These are phyloP conservation scores for Drosophila parthenogenetica DNA, from an alignment of 2,888 invertebrate species.

Conservation along the genomic window DNA sequence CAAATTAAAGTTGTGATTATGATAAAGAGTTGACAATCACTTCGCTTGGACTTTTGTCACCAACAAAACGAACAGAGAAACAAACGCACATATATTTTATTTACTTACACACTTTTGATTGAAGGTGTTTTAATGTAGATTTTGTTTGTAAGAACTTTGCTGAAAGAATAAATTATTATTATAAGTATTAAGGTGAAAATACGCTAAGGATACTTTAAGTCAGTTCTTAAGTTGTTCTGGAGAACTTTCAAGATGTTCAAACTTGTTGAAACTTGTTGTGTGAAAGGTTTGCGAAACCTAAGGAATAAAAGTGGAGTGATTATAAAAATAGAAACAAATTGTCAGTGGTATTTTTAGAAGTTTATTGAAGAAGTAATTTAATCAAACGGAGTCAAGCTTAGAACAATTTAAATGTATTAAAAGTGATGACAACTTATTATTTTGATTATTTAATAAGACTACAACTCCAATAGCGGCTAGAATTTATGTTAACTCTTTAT, in stretches of 20 bases:
- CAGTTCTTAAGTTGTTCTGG: constrained; percentile 3
- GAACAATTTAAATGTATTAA: too few relatives aligned
- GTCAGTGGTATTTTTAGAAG: too few relatives aligned
- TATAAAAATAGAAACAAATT: too few relatives aligned
- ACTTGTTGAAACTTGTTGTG: background rate
- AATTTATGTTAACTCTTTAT: too few relatives aligned
- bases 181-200: constrained; percentile 1
- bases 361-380: too few relatives aligned
- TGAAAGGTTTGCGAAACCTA: background rate
- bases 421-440: too few relatives aligned
- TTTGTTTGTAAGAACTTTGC: background rate
- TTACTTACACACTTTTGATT: constrained; percentile 11
- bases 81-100: constrained; percentile 4
- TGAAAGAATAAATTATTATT: constrained; percentile 4
- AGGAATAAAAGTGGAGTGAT: background rate
- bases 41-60: constrained; percentile 10
- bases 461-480: too few relatives aligned
- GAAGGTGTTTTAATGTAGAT: constrained; percentile 18
- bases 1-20: constrained; percentile 37
- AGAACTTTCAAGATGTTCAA: constrained; percentile 9
- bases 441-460: too few relatives aligned
- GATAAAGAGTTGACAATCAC: constrained; percentile 19
- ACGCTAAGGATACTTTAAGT: background rate
- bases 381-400: too few relatives aligned
- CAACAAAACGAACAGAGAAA: too few relatives aligned